Base-by-base conservation (phyloP, 2,888 invertebrate genomes). In the Oscheius sp. region DNA sequence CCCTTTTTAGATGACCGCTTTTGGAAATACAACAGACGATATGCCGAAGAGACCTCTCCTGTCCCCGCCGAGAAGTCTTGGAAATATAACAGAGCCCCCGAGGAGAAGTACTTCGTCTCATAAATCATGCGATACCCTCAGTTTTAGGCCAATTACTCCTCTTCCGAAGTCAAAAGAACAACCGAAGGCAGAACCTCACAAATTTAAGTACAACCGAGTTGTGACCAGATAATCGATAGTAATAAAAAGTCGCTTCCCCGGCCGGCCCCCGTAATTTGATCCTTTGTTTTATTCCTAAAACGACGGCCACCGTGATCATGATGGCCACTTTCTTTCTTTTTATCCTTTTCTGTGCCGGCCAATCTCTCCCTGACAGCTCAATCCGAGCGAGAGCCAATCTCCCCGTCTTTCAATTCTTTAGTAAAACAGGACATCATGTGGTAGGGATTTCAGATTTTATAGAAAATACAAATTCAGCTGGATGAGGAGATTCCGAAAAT, bases 401-500 rank as follows among this genome's bases (percentile, higher is more conserved):
- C 21, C 46, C 72, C 45, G 64, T 55, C 27, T 78, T 80, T 66
- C 71, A 80, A 18, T 80, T 80, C 70, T 80, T 80, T 77, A 80
- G 80, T 58, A 74, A 72, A 27, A 68, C 77, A 52, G 80, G 78
- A 29, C 78, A 78, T 75, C 76, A 75, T 72, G 73, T 80, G 52
- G 80, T 80, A 23, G 16, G 43, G 9, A 6, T 35, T 35, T 35
- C 35, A 49, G 21, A 49, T n/a, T n/a, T n/a, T n/a, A n/a, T n/a
- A 5, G 13, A 49, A 49, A 49, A 13, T 2, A 13, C 6, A 49
- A 5, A 13, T 76, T 55, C 25, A 84, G 84, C 77, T 85, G 1
- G 83, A 80, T 52, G 76, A 78, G 69, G 86, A 86, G 64, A 78
- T 86, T 53, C 85, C 85, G n/a, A 81, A 84, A 45, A 78, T 84